Evolutionary conservation across 2,888 invertebrate genomes (phyloP).

Genomic region (Alloscopus bannaensis): DNA sequence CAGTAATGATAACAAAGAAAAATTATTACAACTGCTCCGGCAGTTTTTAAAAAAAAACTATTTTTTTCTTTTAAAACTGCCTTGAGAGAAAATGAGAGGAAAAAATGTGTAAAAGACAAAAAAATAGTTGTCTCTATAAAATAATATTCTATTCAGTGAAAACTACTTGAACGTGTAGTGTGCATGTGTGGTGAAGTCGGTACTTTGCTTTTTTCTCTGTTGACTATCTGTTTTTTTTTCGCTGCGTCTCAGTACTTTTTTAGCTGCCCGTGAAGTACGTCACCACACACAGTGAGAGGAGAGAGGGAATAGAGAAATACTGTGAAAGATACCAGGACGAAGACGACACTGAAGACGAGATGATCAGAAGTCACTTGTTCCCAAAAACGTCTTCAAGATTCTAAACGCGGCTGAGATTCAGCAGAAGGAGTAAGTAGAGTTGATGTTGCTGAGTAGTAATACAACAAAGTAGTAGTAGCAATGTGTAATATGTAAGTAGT

Average conservation of each 20-base stretch:
- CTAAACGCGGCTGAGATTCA: constrained; percentile 55
- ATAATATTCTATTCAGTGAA: too few relatives aligned
- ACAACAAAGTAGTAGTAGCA: constrained; percentile 34
- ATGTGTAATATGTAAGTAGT: constrained; percentile 57
- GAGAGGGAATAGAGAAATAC: constrained; percentile 53
- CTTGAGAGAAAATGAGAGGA: constrained; percentile 30
- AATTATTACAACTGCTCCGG: constrained; percentile 37
- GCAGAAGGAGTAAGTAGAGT: constrained; percentile 60
- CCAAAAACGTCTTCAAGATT: constrained; percentile 64
- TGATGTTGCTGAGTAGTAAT: too few relatives aligned
- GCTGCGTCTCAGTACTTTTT: constrained; percentile 18
- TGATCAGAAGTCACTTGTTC: constrained; percentile 66
- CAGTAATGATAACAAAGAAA: constrained; percentile 48
- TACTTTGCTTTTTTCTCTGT: not conserved
- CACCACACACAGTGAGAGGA: constrained; percentile 52
- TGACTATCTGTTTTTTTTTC: not conserved
- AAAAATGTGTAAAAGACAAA: constrained; percentile 21
- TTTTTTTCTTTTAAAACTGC: too few relatives aligned
- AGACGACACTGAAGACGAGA: constrained; percentile 59
- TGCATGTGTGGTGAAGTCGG: constrained; percentile 14
- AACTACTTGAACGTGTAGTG: too few relatives aligned
- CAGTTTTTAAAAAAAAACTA: too few relatives aligned
- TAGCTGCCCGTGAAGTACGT: constrained; percentile 41
- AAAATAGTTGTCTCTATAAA: too few relatives aligned
- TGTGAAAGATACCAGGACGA: constrained; percentile 54